phyloP scores from a whole-genome alignment of 2,113 vertebrate genomes.

The Polypterus senegalus region DNA sequence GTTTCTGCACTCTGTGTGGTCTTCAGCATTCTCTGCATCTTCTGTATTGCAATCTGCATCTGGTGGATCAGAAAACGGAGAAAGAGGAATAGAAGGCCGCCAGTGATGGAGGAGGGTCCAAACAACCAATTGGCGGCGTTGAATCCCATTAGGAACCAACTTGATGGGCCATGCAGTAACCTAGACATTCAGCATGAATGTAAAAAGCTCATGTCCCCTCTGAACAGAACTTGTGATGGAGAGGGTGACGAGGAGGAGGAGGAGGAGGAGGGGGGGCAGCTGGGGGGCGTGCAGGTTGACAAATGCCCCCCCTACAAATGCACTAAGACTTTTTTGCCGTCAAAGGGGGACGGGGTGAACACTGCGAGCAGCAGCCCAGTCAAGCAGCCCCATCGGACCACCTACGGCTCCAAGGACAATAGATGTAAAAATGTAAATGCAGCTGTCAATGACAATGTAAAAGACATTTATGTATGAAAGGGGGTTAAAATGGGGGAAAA shows the following conservation, averaged over 20 bases:
- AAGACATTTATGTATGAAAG: conserved; percentile 50
- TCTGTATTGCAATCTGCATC: conserved; percentile 70
- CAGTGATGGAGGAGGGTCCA: conserved; percentile 56
- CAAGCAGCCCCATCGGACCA: conserved; percentile 62
- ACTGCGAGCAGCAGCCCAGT: conserved; percentile 44
- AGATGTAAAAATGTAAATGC: conserved; percentile 68
- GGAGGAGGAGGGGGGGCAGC: conserved; percentile 31
- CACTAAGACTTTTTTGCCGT: conserved; percentile 47
- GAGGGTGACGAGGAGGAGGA: conserved; percentile 60
- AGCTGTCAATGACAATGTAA: conserved; percentile 47
- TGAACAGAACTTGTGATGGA: conserved; percentile 61
- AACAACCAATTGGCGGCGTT: conserved; percentile 85
- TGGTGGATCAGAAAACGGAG: conserved; percentile 87
- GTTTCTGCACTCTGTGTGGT: conserved; percentile 65
- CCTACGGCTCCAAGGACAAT: conserved; percentile 78
- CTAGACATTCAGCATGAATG: conserved; percentile 67
- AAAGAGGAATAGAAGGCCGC: conserved; percentile 60
- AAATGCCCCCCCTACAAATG: conserved; percentile 62
- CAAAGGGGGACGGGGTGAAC: conserved; percentile 55
- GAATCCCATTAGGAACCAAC: conserved; percentile 61
- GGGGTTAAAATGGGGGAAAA: background rate
- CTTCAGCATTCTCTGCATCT: conserved; percentile 77
- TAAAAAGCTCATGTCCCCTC: conserved; percentile 69
- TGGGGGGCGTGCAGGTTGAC: conserved; percentile 52
- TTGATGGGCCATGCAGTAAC: conserved; percentile 60